phyloP scores from a whole-genome alignment of 2,888 invertebrate genomes.

The Chirona hameri region DNA sequence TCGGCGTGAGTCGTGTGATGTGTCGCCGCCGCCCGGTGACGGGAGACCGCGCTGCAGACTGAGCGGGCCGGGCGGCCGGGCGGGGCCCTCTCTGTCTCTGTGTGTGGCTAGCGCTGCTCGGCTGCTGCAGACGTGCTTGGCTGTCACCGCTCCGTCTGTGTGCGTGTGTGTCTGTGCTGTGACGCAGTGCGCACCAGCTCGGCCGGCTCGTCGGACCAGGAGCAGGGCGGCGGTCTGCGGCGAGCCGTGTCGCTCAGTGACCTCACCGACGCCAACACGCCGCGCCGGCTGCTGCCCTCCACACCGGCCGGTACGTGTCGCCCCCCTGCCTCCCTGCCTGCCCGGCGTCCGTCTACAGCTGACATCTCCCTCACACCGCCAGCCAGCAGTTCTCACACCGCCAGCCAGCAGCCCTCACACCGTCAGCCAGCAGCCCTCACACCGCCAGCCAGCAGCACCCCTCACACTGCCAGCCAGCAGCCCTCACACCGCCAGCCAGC shows the following conservation, averaged over 20 bases:
- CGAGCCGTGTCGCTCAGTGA: slow-evolving; percentile 77
- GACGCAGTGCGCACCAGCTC: slow-evolving; percentile 39
- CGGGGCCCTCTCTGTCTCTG: neutral
- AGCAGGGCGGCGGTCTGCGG: slow-evolving; percentile 57
- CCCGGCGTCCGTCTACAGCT: neutral
- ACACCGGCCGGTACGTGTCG: slow-evolving; percentile 48
- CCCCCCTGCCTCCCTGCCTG: too few relatives aligned
- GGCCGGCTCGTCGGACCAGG: slow-evolving; percentile 34
- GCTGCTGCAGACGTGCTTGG: too few relatives aligned
- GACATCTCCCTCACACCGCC: too few relatives aligned
- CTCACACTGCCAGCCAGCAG: too few relatives aligned
- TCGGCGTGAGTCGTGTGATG: too few relatives aligned
- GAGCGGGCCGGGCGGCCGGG: neutral
- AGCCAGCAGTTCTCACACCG: too few relatives aligned
- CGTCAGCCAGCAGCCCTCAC: too few relatives aligned
- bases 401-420: too few relatives aligned
- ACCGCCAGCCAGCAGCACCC: too few relatives aligned
- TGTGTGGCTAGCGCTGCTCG: neutral
- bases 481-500: too few relatives aligned
- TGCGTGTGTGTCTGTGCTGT: neutral
- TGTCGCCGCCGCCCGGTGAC: too few relatives aligned
- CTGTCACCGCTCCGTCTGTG: neutral
- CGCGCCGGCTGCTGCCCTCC: slow-evolving; percentile 60
- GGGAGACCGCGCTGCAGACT: neutral
- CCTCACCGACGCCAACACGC: slow-evolving; percentile 53